Base-by-base conservation (phyloP, 2,888 invertebrate species). In the Drosophila parthenogenetica region DNA sequence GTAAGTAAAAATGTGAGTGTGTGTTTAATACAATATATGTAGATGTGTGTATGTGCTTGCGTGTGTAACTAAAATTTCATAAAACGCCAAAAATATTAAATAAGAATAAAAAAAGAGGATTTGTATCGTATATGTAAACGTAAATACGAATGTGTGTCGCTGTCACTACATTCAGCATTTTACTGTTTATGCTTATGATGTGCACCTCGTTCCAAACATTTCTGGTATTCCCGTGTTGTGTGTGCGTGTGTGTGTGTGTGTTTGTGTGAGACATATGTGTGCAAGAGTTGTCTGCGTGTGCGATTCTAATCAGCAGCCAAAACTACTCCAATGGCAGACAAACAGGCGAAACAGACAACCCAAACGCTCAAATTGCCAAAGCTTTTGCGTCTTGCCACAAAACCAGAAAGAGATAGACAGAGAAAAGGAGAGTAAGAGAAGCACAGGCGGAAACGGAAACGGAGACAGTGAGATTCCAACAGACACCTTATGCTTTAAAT, bases 1-100 rank as follows among this genome's bases (percentile, higher is more conserved):
- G 72, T 62, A 64, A 58, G 64, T 35, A 62, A 62, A 69, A 78
- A 68, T 64, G 68, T 86, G 81, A 55, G 16, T 53, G 54, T 37
- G 17, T 57, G 8, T 35, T 37, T 17, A 35, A 25, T 25, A 7
- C 7, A 19, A 19, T 19, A 4, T 25, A 25, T 25, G 7, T 25
- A 25, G 7, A 29, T 62, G 42, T 45, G 49, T 46, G 59, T 55
- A 46, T 55, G 40, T 51, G 66, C 53, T 48, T 69, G 67, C 62
- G 67, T 67, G 82, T 46, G 54, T 64, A 80, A 82, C 80, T 88
- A 80, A 70, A 82, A 77, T 84, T 83, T 82, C 78, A 75, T 75
- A 82, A 86, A 78, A 76, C 70, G 81, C 61, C 60, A 70, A 61
- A 88, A 78, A 80, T 84, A 86, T 84, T 84, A 88, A 84, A 88